Percentiles rank a stretch among this genome's conserved stretches.
Evolutionary conservation across 2,888 invertebrate species (phyloP).

Genomic region (Charanyca ferruginea): DNA sequence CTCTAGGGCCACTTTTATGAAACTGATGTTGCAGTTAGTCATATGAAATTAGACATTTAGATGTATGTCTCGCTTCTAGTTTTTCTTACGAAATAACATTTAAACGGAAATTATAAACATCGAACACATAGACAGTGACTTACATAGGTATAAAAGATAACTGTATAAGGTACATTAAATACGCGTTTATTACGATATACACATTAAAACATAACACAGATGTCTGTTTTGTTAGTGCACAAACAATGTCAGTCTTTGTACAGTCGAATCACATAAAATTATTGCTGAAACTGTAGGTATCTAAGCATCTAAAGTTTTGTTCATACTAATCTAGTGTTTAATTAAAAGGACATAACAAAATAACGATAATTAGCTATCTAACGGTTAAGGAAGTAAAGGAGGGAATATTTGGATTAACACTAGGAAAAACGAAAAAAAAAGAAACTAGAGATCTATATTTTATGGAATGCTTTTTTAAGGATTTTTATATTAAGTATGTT

Average conservation of each 20-base stretch:
- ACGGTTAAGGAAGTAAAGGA: conserved; percentile 6
- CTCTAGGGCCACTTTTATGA: conserved; percentile 50
- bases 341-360: conserved; percentile 8
- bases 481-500: conserved; percentile 53
- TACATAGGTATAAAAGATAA: conserved; percentile 57
- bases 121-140: conserved; percentile 58
- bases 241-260: conserved; percentile 87
- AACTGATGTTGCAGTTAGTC: conserved; percentile 59
- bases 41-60: conserved; percentile 45
- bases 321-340: conserved; percentile 47
- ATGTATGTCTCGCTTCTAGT: conserved; percentile 40
- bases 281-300: conserved; percentile 82
- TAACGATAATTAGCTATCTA: conserved; percentile 2
- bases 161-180: conserved; percentile 40
- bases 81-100: conserved; percentile 43
- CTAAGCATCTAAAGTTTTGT: conserved; percentile 57
- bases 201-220: conserved; percentile 69
- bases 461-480: conserved; percentile 39
- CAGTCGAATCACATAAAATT: conserved; percentile 87
- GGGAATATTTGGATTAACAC: conserved; percentile 23
- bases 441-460: conserved; percentile 30
- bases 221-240: conserved; percentile 75
- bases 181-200: conserved; percentile 57
- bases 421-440: conserved; percentile 14
- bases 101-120: conserved; percentile 43